Base-by-base conservation (phyloP, 2,797 vertebrate genomes). In the Erpetoichthys calabaricus region DNA sequence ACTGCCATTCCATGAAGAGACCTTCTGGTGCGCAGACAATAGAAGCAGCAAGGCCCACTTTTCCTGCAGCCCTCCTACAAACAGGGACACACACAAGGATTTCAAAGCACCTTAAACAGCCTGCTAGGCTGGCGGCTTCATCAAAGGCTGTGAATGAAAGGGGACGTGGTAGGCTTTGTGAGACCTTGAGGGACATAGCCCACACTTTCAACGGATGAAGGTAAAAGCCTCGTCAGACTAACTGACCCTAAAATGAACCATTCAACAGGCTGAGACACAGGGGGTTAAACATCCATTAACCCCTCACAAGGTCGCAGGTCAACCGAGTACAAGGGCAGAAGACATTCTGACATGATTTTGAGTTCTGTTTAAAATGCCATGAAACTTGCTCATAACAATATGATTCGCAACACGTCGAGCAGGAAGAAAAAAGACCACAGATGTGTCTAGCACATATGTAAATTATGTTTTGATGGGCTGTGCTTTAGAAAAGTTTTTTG, bases 51-150 rank as follows among this genome's bases (percentile, higher is more conserved):
- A 42, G 8, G 8, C 25, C 43, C 45, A 9, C 45, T 42, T 10
- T n/a, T 1, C 44, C 47, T 4, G 43, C 44, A 5, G 4, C 57
- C 25, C 5, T 7, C 41, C 10, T 3, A 4, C 41, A 41, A 42
- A 8, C 53, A 6, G 5, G 54, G 41, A 5, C n/a, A 54, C 6
- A 44, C 41, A 42, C 10, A 42, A 25, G 50, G 41, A 54, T 43
- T 6, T 42, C 25, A 25, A 54, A 54, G 41, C 41, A 6, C 41
- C 51, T 59, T 59, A 47, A 54, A 47, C 8, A 53, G 53, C 51
- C 51, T 8, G n/a, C 2, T 58, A 44, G 6, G 41, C 5, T 58
- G 53, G 41, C 9, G 10, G 56, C 10, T 7, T 6, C 25, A 58
- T 53, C 57, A 52, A 45, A 54, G 44, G 3, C 41, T 42, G 7